Conservation (phyloP, 2,113 vertebrate species). For the Gymnobelideus leadbeateri region DNA sequence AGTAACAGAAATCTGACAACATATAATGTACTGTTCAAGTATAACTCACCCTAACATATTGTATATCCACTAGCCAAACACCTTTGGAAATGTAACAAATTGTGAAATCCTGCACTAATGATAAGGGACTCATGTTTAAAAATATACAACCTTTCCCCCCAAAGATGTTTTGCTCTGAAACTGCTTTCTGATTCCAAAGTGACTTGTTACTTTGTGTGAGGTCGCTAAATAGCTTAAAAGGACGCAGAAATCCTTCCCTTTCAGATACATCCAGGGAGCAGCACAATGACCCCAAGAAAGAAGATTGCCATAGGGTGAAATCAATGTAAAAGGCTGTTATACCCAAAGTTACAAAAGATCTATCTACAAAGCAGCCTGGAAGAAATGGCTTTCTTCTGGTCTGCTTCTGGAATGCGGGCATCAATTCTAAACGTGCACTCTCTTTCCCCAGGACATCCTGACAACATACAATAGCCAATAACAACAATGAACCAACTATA, state of each 20-base stretch:
- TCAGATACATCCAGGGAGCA: constrained; percentile 55
- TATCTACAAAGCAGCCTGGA: constrained; percentile 46
- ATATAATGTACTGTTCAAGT: not conserved
- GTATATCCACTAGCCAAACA: not conserved
- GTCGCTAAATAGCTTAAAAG: constrained; percentile 54
- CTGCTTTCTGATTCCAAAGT: constrained; percentile 74
- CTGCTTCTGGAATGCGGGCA: constrained; percentile 81
- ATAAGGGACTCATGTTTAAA: constrained; percentile 58
- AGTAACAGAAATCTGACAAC: not conserved
- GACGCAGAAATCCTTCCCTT: constrained; percentile 60
- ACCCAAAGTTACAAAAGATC: constrained; percentile 47
- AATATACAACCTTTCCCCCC: constrained; percentile 46
- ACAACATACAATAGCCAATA: constrained; percentile 92
- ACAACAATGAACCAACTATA: constrained; percentile 86
- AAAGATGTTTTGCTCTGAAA: constrained; percentile 67
- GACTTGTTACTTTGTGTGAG: constrained; percentile 66
- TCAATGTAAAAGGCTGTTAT: constrained; percentile 58
- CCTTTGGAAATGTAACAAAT: constrained; percentile 37
- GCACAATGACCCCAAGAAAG: constrained; percentile 24
- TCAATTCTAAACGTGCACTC: constrained; percentile 78
- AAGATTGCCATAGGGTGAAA: constrained; percentile 45
- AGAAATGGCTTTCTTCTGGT: constrained; percentile 67
- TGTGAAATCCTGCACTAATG: not conserved
- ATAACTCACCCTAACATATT: constrained; percentile 60
- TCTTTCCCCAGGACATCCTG: constrained; percentile 99